A percentile compares a stretch with the other conserved stretches of the same genome.
Conservation (phyloP, 92 coral and sea anemone genomes). For the Zoanthus gigantus region DNA sequence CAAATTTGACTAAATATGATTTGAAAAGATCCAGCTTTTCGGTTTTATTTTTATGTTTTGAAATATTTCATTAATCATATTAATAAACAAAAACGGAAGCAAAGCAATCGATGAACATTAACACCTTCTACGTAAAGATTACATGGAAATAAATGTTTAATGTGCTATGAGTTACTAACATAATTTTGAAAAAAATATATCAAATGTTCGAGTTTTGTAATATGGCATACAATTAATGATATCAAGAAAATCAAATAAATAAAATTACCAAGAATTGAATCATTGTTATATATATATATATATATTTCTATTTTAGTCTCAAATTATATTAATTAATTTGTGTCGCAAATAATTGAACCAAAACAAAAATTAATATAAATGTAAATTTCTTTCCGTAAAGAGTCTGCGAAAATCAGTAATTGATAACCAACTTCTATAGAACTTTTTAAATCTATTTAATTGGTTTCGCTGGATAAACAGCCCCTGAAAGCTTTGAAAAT, state of each 20-base stretch:
- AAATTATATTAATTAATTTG: slow-evolving; percentile 29
- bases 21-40: neutral
- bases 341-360: neutral
- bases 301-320: neutral
- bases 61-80: neutral
- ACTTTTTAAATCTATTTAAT: neutral
- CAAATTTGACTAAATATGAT: neutral
- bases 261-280: neutral
- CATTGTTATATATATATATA: neutral
- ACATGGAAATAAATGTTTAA: slow-evolving; percentile 23
- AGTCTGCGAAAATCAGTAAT: slow-evolving; percentile 21
- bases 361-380: slow-evolving; percentile 42
- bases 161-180: neutral
- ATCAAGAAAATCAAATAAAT: neutral
- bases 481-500: neutral
- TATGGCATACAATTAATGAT: slow-evolving; percentile 10
- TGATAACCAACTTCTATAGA: neutral
- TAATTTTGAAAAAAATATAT: neutral
- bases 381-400: slow-evolving; percentile 28
- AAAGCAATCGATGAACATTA: neutral
- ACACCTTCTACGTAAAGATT: neutral
- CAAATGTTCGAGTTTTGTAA: neutral
- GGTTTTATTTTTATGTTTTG: neutral
- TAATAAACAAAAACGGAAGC: neutral
- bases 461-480: neutral